Conservation (phyloP, 1,140 invertebrate genomes). For the Drosophila yakuba region DNA sequence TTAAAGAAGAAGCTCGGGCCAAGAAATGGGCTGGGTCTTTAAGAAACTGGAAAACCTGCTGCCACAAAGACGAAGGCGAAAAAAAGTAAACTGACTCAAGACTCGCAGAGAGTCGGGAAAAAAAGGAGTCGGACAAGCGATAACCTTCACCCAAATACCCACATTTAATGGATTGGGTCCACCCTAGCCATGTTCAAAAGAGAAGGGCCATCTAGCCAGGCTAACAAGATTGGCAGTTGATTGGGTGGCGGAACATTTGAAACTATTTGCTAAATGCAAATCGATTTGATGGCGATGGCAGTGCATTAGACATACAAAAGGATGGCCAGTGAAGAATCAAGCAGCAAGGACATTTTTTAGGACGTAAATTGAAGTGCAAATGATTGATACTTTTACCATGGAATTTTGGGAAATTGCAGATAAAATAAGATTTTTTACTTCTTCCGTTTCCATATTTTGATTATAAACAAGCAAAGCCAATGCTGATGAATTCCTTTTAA, state of each 20-base stretch:
- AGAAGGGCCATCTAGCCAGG: constrained; percentile 19
- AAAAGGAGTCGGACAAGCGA: constrained; percentile 34
- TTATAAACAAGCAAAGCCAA: too few species aligned
- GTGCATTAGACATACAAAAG: background rate
- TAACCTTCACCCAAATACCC: constrained; percentile 68
- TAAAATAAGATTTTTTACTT: too few species aligned
- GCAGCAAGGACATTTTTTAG: too few species aligned
- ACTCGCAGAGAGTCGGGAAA: background rate
- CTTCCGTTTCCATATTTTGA: too few species aligned
- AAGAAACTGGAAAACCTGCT: constrained; percentile 27
- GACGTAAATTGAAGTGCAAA: background rate
- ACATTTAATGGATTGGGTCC: constrained; percentile 8
- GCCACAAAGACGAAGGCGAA: background rate
- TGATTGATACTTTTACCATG: too few species aligned
- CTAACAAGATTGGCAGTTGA: background rate
- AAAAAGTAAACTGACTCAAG: background rate
- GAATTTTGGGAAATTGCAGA: too few species aligned
- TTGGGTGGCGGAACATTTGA: background rate
- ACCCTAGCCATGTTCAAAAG: constrained; percentile 11
- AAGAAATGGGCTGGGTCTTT: constrained; percentile 46
- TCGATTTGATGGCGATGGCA: background rate
- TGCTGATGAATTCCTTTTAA: too few species aligned
- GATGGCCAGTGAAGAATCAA: background rate
- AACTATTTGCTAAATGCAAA: constrained; percentile 11
- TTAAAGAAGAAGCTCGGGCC: constrained; percentile 50